Evolutionary conservation across 2,797 vertebrate species (phyloP).

Genomic region (Coregonus sp.): DNA sequence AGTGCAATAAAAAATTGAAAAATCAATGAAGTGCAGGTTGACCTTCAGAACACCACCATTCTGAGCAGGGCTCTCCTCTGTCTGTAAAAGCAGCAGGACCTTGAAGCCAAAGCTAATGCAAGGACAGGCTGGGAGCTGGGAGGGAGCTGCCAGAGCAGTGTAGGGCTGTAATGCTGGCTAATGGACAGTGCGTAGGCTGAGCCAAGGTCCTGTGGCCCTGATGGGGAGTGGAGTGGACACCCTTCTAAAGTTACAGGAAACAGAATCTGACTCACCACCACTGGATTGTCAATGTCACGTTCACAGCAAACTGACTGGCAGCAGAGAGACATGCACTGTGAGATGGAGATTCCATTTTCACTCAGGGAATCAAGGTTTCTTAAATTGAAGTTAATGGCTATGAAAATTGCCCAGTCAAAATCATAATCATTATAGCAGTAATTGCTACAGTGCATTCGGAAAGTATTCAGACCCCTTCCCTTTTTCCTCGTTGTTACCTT

Average conservation of each 20-base stretch:
- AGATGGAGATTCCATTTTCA: not conserved
- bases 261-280: not conserved
- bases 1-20: slow-evolving; percentile 6
- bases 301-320: not conserved
- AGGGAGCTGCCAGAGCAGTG: not conserved
- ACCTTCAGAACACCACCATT: slow-evolving; percentile 7
- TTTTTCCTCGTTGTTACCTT: no score
- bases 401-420: not conserved
- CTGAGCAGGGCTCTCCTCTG: not conserved
- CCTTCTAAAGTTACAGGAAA: no score
- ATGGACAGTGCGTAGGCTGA: no score
- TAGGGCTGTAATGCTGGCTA: no score
- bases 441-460: not conserved
- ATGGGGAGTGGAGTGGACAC: no score
- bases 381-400: not conserved
- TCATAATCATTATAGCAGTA: not conserved
- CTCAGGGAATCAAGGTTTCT: not conserved
- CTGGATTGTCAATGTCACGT: not conserved
- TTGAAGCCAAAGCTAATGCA: slow-evolving; percentile 9
- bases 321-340: not conserved
- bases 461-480: no score
- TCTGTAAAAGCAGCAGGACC: slow-evolving; percentile 12
- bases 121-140: slow-evolving; percentile 3
- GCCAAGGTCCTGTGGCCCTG: no score
- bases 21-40: slow-evolving; percentile 10